A percentile compares a stretch with the other conserved stretches of the same genome.
phyloP scores from a whole-genome alignment of 2,797 vertebrate species.

The Malurus splendens region DNA sequence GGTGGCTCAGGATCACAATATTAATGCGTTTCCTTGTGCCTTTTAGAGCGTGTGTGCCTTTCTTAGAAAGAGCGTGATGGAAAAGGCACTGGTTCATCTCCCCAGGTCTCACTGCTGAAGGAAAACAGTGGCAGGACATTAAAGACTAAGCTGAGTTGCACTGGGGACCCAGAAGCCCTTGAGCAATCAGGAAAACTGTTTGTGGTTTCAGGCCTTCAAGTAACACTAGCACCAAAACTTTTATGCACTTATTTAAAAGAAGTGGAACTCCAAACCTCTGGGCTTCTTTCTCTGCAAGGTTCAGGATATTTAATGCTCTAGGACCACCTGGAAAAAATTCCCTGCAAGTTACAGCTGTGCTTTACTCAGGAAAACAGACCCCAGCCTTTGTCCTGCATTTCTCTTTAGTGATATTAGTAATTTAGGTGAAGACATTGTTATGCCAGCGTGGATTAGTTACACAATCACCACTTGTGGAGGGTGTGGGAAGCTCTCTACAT shows the following conservation, averaged over 20 bases:
- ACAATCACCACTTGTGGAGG: background rate
- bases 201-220: background rate
- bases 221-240: background rate
- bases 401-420: constrained; percentile 29
- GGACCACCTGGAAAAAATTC: background rate
- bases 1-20: background rate
- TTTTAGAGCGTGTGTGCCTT: background rate
- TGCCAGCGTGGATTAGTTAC: background rate
- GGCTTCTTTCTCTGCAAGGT: background rate
- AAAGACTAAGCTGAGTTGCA: background rate
- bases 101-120: background rate
- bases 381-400: constrained; percentile 28
- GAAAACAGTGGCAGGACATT: background rate
- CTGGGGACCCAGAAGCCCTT: background rate
- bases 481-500: background rate
- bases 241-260: background rate
- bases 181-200: background rate
- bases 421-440: background rate
- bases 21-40: background rate
- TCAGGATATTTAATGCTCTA: background rate
- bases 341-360: background rate
- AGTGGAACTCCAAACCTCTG: background rate
- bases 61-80: background rate
- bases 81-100: background rate
- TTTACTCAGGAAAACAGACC: background rate